A percentile compares a stretch with the other conserved stretches of the same genome.
These are phyloP conservation scores for Siniperca knerii DNA, from an alignment of 2,113 vertebrate genomes.

Conservation along the genomic window DNA sequence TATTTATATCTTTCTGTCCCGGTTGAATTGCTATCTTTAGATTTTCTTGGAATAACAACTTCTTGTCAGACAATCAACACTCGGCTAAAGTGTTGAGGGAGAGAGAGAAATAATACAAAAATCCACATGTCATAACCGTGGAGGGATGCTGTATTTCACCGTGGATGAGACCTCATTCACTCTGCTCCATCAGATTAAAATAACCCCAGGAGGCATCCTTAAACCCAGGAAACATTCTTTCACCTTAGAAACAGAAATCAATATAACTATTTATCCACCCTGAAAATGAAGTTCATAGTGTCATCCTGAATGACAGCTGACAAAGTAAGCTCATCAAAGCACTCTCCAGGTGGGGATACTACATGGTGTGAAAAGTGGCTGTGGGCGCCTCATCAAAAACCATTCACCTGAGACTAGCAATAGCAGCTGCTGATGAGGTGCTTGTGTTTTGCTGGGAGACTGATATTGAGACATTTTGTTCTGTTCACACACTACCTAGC, in stretches of 20 bases:
- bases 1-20: not conserved
- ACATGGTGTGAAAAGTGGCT: conserved; percentile 73
- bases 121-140: not conserved
- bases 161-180: not conserved
- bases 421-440: conserved; percentile 68
- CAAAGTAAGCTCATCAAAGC: conserved; percentile 65
- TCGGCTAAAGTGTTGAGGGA: not conserved
- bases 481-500: conserved; percentile 64
- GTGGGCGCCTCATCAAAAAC: conserved; percentile 72
- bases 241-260: conserved; percentile 31
- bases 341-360: conserved; percentile 67
- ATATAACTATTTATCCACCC: conserved; percentile 5
- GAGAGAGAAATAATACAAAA: not conserved
- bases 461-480: conserved; percentile 81
- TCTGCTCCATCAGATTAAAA: conserved; percentile 26
- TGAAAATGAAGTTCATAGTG: conserved; percentile 14
- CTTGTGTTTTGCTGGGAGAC: conserved; percentile 68
- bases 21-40: not conserved
- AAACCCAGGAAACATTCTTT: not conserved
- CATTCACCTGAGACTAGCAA: conserved; percentile 70
- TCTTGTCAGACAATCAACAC: not conserved
- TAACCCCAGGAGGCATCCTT: not conserved
- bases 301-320: conserved; percentile 70
- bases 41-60: conserved; percentile 7
- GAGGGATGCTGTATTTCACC: not conserved